These are phyloP conservation scores for Corythoichthys intestinalis DNA, from an alignment of 2,113 vertebrate genomes.

Conservation along the genomic window DNA sequence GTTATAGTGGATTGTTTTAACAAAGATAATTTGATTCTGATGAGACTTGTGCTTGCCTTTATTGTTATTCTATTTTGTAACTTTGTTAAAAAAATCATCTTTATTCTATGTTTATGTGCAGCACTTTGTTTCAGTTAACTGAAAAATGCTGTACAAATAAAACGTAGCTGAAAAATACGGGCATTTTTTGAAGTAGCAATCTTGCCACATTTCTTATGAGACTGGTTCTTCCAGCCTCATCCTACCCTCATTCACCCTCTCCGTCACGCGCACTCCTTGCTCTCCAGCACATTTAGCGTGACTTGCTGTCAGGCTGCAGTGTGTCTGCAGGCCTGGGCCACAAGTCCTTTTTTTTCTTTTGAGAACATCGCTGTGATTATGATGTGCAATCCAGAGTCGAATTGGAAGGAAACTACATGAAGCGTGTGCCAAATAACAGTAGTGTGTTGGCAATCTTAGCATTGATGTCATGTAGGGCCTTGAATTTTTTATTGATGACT, in stretches of 20 bases:
- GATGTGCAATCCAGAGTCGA: background rate
- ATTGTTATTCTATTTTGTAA: too few species aligned
- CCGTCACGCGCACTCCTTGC: slow-evolving; percentile 8
- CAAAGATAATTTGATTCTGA: too few species aligned
- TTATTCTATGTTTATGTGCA: background rate
- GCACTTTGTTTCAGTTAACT: background rate
- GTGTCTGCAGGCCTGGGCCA: slow-evolving; percentile 11
- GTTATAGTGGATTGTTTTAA: too few species aligned
- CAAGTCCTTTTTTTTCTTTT: slow-evolving; percentile 3
- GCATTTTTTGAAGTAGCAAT: background rate
- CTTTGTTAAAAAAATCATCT: too few species aligned
- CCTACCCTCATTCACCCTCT: slow-evolving; percentile 7
- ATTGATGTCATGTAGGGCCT: slow-evolving; percentile 1
- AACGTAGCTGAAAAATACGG: background rate
- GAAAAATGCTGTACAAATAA: background rate
- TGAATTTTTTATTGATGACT: slow-evolving; percentile 16
- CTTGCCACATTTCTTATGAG: background rate
- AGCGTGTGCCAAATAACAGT: background rate
- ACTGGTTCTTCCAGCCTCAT: slow-evolving; percentile 4
- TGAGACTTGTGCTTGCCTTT: too few species aligned
- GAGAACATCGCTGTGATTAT: background rate
- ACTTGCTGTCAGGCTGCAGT: slow-evolving; percentile 4
- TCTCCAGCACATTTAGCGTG: slow-evolving; percentile 7
- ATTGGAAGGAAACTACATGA: background rate
- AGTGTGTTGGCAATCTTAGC: background rate